Evolutionary conservation across 2,797 vertebrate genomes (phyloP).

Genomic region (Siniperca undulata): DNA sequence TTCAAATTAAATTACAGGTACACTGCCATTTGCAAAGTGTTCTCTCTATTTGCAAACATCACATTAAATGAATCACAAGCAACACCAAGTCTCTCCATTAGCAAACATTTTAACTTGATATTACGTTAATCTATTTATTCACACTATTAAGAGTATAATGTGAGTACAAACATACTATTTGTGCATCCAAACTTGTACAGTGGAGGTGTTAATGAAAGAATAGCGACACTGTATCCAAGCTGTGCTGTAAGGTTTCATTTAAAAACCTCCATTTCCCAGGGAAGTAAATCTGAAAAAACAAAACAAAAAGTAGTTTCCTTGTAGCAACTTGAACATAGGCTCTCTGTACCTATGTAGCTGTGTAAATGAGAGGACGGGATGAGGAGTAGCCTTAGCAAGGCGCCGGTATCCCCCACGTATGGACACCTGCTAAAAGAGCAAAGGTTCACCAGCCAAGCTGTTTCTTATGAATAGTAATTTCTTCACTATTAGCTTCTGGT

Average conservation of each 20-base stretch:
- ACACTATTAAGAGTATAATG: constrained; percentile 31
- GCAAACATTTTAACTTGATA: constrained; percentile 22
- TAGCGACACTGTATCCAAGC: constrained; percentile 12
- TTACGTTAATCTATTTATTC: constrained; percentile 33
- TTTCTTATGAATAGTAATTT: constrained; percentile 76
- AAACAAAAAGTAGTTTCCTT: constrained; percentile 30
- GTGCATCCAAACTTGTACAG: constrained; percentile 9
- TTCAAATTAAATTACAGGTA: constrained; percentile 1
- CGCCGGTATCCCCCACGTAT: constrained; percentile 31
- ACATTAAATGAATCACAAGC: constrained; percentile 31
- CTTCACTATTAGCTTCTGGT: constrained; percentile 54
- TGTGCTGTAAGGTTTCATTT: constrained; percentile 59
- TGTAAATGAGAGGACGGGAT: constrained; percentile 66
- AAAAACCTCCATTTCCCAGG: constrained; percentile 37
- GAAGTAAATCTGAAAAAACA: constrained; percentile 35
- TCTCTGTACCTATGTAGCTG: constrained; percentile 56
- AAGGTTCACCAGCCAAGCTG: constrained; percentile 75
- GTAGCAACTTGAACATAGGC: constrained; percentile 61
- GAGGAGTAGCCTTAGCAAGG: constrained; percentile 26
- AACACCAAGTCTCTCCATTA: neutral
- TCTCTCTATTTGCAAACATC: neutral
- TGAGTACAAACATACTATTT: constrained; percentile 8
- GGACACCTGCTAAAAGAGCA: constrained; percentile 78
- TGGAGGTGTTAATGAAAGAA: constrained; percentile 43
- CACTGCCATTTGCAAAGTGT: neutral